Conservation (phyloP, 2,888 invertebrate genomes). For the Tenthredo notha region DNA sequence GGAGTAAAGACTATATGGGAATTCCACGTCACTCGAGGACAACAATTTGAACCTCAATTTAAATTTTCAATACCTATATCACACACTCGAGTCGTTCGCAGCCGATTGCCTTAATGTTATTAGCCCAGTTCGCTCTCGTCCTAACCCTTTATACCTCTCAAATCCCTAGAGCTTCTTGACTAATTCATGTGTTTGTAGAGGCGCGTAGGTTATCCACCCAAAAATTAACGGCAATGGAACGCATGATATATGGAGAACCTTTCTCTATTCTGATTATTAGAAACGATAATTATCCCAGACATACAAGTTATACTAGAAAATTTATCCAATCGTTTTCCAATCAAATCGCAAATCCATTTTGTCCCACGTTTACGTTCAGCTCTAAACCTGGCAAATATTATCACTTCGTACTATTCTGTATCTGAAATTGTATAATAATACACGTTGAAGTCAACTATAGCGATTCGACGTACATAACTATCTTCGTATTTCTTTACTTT, state of each 20-base stretch:
- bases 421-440: background rate
- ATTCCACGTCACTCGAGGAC: slow-evolving; percentile 25
- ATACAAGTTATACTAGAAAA: background rate
- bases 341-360: background rate
- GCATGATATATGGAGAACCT: background rate
- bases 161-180: slow-evolving; percentile 22
- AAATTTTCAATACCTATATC: slow-evolving; percentile 36
- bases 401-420: background rate
- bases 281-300: background rate
- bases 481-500: background rate
- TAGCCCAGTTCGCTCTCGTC: background rate
- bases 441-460: background rate
- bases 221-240: slow-evolving; percentile 16
- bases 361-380: background rate
- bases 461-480: background rate
- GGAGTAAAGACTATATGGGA: slow-evolving; percentile 18
- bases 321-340: background rate
- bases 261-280: background rate
- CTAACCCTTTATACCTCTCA: slow-evolving; percentile 24
- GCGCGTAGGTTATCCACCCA: slow-evolving; percentile 11
- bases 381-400: background rate
- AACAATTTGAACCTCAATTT: slow-evolving; percentile 43
- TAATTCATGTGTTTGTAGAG: slow-evolving; percentile 22
- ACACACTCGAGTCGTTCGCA: slow-evolving; percentile 34
- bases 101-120: slow-evolving; percentile 36